Conservation (phyloP, 1,140 invertebrate genomes). For the Batillaria attramentaria region DNA sequence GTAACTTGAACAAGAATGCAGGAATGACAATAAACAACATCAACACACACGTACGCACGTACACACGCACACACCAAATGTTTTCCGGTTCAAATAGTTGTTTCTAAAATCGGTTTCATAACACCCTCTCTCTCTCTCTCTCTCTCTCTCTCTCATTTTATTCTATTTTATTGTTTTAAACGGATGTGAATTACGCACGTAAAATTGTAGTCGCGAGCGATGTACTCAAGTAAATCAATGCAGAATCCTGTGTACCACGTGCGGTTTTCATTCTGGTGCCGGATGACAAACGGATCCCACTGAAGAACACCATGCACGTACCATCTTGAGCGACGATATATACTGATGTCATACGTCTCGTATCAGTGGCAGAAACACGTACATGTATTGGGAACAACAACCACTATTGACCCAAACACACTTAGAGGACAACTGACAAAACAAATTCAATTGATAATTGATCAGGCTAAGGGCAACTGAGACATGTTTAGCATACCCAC, state of each 20-base stretch:
- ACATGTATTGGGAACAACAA: no score
- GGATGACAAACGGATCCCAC: conserved; percentile 9
- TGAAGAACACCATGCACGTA: no score
- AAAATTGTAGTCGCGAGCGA: not conserved
- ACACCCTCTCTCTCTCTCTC: not conserved
- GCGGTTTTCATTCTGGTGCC: conserved; percentile 1
- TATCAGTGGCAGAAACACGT: no score
- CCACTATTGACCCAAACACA: no score
- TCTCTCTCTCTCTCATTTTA: not conserved
- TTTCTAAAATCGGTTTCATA: no score
- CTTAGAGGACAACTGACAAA: no score
- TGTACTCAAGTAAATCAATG: not conserved
- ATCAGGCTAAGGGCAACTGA: no score
- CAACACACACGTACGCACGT: not conserved
- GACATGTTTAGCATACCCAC: no score
- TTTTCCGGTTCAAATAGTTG: no score
- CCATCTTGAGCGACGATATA: no score
- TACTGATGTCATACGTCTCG: no score
- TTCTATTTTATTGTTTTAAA: not conserved
- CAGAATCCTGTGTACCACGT: conserved; percentile 23
- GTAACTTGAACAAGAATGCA: not conserved
- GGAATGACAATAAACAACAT: not conserved
- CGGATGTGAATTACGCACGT: not conserved
- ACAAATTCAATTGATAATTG: no score
- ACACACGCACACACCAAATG: conserved; percentile 4